Conservation (phyloP, 1,140 invertebrate genomes). For the Bicyclus anynana region DNA sequence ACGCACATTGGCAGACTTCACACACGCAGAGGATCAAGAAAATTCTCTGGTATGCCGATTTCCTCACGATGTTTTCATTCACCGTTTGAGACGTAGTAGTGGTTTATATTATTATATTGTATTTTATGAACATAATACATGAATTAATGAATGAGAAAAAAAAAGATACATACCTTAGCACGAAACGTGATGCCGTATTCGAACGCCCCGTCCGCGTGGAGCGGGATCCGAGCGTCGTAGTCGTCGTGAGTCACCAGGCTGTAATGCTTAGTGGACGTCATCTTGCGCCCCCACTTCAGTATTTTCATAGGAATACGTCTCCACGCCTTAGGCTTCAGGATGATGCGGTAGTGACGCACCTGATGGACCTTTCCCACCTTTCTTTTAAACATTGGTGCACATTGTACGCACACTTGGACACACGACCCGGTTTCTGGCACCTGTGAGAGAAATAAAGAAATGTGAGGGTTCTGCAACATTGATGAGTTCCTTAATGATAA, state of each 20-base stretch:
- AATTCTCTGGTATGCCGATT: too few relatives aligned
- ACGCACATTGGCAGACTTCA: too few relatives aligned
- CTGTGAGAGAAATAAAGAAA: conserved; percentile 25
- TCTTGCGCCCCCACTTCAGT: conserved; percentile 77
- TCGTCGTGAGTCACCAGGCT: conserved; percentile 96
- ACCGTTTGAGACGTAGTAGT: too few relatives aligned
- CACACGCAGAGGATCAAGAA: too few relatives aligned
- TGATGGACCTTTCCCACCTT: conserved; percentile 27
- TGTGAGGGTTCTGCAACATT: too few relatives aligned
- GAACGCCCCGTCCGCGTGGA: conserved; percentile 97
- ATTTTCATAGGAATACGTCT: conserved; percentile 61
- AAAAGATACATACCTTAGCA: conserved; percentile 95
- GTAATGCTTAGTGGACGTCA: conserved; percentile 94
- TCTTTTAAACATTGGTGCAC: conserved; percentile 55
- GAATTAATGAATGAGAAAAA: too few relatives aligned
- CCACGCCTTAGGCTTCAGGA: conserved; percentile 51
- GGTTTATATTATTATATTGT: too few relatives aligned
- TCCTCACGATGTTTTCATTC: too few relatives aligned
- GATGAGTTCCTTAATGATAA: too few relatives aligned
- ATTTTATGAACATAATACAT: too few relatives aligned
- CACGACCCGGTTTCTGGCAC: conserved; percentile 20
- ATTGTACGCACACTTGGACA: conserved; percentile 19
- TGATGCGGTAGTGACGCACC: conserved; percentile 49
- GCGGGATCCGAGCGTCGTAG: conserved; percentile 94
- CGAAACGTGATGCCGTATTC: conserved; percentile 97